Percentiles rank a stretch among this genome's conserved stretches.
phyloP scores from a whole-genome alignment of 2,797 vertebrate species.

The Yasuhikotakia modesta region DNA sequence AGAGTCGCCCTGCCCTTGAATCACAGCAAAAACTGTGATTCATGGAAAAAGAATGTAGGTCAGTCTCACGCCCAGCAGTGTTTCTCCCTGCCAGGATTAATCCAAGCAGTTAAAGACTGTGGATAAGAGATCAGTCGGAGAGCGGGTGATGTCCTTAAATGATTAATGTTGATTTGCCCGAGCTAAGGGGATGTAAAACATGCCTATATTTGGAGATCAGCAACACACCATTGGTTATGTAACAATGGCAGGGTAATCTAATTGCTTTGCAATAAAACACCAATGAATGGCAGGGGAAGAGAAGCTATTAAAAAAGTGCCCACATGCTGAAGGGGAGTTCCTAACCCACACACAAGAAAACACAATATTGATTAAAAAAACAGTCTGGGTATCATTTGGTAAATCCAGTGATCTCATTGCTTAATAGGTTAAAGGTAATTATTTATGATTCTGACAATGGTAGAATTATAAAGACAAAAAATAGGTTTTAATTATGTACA shows the following conservation, averaged over 20 bases:
- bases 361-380: too few species aligned
- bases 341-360: too few species aligned
- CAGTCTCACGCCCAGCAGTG: slow-evolving; percentile 4
- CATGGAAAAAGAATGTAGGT: slow-evolving; percentile 41
- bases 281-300: slow-evolving; percentile 51
- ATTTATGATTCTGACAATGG: too few species aligned
- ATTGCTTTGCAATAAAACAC: too few species aligned
- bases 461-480: too few species aligned
- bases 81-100: slow-evolving; percentile 5
- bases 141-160: slow-evolving; percentile 8
- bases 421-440: too few species aligned
- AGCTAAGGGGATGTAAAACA: background rate
- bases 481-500: too few species aligned
- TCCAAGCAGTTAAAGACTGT: background rate
- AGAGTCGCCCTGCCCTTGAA: background rate
- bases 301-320: slow-evolving; percentile 26
- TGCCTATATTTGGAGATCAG: slow-evolving; percentile 45
- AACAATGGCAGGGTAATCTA: slow-evolving; percentile 73
- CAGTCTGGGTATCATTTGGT: too few species aligned
- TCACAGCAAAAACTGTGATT: slow-evolving; percentile 45
- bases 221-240: slow-evolving; percentile 62
- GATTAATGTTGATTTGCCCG: slow-evolving; percentile 12
- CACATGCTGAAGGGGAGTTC: background rate
- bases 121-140: slow-evolving; percentile 7
- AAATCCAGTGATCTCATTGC: too few species aligned